A percentile compares a stretch with the other conserved stretches of the same genome.
phyloP scores from a whole-genome alignment of 2,113 vertebrate genomes.

The Odontophorus gujanensis region DNA sequence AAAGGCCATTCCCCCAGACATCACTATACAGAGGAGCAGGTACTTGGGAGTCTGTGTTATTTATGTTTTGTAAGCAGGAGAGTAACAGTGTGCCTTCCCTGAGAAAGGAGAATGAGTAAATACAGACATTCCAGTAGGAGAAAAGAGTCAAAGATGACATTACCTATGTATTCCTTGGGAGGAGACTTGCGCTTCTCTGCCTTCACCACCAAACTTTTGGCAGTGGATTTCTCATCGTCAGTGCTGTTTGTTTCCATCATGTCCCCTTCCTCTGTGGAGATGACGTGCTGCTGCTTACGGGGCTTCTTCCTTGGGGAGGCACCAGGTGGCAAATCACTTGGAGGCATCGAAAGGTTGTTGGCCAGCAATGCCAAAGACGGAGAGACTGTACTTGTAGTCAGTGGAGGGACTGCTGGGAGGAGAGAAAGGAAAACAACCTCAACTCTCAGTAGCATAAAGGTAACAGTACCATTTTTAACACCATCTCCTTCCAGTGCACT shows the following conservation, averaged over 20 bases:
- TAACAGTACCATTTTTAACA: background rate
- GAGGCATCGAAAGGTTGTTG: conserved; percentile 81
- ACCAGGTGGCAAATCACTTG: conserved; percentile 90
- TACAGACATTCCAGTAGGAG: background rate
- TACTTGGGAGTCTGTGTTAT: background rate
- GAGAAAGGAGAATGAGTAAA: background rate
- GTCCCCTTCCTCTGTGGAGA: conserved; percentile 97
- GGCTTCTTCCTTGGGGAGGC: conserved; percentile 97
- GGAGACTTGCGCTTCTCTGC: conserved; percentile 93
- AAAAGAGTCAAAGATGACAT: background rate
- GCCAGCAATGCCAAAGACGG: conserved; percentile 81
- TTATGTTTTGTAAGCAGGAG: accelerated
- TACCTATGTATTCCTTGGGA: conserved; percentile 97
- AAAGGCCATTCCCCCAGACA: background rate
- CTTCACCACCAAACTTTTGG: conserved; percentile 86
- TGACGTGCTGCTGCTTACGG: conserved; percentile 97
- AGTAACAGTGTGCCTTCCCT: background rate
- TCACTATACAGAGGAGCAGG: background rate
- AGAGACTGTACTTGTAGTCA: conserved; percentile 80
- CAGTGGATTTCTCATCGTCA: conserved; percentile 90
- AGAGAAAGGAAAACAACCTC: background rate
- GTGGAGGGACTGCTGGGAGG: conserved; percentile 77
- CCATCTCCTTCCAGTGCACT: background rate
- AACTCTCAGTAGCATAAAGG: background rate
- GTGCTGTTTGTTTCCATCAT: conserved; percentile 99